Evolutionary conservation across 1,140 invertebrate genomes (phyloP).

Genomic region (Drosophila pruinosa): DNA sequence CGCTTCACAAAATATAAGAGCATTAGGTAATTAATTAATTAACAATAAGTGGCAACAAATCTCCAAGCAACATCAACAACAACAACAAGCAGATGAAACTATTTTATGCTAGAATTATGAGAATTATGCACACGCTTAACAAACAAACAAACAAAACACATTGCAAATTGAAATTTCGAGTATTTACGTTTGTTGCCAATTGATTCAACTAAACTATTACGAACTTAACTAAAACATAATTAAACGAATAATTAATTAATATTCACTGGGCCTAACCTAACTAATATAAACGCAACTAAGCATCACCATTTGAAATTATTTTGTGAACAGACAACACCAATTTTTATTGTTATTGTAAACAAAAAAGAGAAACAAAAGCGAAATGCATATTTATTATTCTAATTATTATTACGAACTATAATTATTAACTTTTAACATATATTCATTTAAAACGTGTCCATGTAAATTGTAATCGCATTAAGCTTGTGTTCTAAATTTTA

Average conservation of each 20-base stretch:
- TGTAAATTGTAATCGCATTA: conserved; percentile 38
- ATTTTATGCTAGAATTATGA: conserved; percentile 69
- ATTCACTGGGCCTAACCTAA: conserved; percentile 15
- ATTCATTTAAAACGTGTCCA: conserved; percentile 28
- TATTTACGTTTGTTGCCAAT: conserved; percentile 74
- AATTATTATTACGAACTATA: conserved; percentile 24
- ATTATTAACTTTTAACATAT: background rate
- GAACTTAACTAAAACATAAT: conserved; percentile 19
- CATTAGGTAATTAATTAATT: conserved; percentile 30
- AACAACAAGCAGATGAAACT: conserved; percentile 53
- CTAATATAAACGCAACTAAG: conserved; percentile 36
- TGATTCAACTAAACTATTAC: conserved; percentile 49
- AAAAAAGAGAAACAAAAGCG: conserved; percentile 11
- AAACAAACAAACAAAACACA: conserved; percentile 24
- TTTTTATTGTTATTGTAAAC: conserved; percentile 28
- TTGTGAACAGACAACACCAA: conserved; percentile 50
- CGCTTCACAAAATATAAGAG: conserved; percentile 15
- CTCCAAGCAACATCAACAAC: conserved; percentile 36
- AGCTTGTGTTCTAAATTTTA: conserved; percentile 39
- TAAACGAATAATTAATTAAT: conserved; percentile 23
- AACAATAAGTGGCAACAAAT: conserved; percentile 35
- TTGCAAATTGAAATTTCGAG: conserved; percentile 32
- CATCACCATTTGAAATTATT: conserved; percentile 67
- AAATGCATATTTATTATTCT: conserved; percentile 38
- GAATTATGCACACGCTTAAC: conserved; percentile 38